Conservation (phyloP, 1,140 invertebrate genomes). For the Pseudomyrmex flavicornis region DNA sequence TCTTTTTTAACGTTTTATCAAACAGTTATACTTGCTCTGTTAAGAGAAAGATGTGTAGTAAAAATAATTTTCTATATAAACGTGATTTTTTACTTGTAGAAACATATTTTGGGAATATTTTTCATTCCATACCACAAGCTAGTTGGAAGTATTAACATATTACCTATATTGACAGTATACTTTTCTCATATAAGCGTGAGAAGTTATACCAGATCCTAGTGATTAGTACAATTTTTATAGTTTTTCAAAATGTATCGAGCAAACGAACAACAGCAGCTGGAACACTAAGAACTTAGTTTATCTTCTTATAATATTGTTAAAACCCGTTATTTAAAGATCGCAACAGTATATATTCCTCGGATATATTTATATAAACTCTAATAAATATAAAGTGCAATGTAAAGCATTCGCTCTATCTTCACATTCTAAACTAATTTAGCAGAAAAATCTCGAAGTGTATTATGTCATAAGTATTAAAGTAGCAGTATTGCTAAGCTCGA, state of each 20-base stretch:
- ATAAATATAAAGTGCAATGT: constrained; percentile 40
- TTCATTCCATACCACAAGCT: constrained; percentile 37
- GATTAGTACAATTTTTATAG: constrained; percentile 57
- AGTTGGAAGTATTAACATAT: constrained; percentile 35
- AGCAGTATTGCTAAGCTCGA: constrained; percentile 18
- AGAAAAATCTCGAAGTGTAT: constrained; percentile 20
- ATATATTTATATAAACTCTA: constrained; percentile 36
- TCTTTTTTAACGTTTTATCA: constrained; percentile 15
- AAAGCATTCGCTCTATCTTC: constrained; percentile 27
- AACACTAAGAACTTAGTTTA: constrained; percentile 34
- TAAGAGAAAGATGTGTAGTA: constrained; percentile 30
- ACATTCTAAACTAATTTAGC: constrained; percentile 42
- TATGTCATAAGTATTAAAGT: constrained; percentile 32
- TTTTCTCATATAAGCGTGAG: background rate
- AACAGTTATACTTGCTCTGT: constrained; percentile 30
- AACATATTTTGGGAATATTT: constrained; percentile 47
- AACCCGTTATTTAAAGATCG: constrained; percentile 33
- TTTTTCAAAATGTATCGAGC: constrained; percentile 51
- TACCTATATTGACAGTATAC: constrained; percentile 14
- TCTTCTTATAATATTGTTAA: constrained; percentile 22
- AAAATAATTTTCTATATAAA: constrained; percentile 57
- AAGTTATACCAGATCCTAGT: constrained; percentile 36
- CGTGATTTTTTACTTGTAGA: constrained; percentile 43
- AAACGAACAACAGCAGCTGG: constrained; percentile 37
- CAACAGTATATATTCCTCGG: constrained; percentile 31